Evolutionary conservation across 2,797 vertebrate species (phyloP), one percentile per base, ranked within the genome.

Genomic region (Telmatherina bonti): DNA sequence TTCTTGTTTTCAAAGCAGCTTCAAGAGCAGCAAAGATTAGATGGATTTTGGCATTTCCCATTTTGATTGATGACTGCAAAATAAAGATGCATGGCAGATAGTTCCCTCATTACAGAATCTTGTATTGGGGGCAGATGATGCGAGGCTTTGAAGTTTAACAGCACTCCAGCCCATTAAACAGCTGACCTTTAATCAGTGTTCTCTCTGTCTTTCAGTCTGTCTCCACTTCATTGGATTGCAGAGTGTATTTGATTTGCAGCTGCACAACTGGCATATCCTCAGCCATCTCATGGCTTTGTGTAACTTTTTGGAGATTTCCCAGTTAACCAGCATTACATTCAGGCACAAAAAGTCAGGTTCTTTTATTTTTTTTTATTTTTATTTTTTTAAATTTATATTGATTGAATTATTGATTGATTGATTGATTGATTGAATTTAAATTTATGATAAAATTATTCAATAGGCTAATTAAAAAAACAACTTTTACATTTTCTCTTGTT

Each of bases 1-100:
- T 75, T 74, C 88, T 67, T 35, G 69, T 82, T 90, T 91, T 91
- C 29, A 1, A 18, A 27, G 13, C 55, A 70, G 58, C 86, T 53
- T 57, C 22, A 61, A 75, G 33, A 52, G 55, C 67, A 43, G 59
- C 71, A 73, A 58, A 73, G 27, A 41, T 26, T 76, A 38, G 41
- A 27, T 67, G 41, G 30, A 35, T 71, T 70, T 77, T 64, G 24
- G n/a, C 15, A 31, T 66, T 71, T 81, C 36, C 61, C 64, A 60
- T 63, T 83, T 63, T 63, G 38, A 82, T 71, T 52, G 20, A 57
- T 41, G 60, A 57, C 58, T 61, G 33, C 22, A 63, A 49, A 62
- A 53, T 52, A 26, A 72, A 67, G 55, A 75, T 30, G 11, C 15
- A 27, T 53, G 65, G 56, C 51, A 66, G 72, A 73, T 8, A 83